phyloP scores from a whole-genome alignment of 2,888 invertebrate species.

The Cheilosia urbana region DNA sequence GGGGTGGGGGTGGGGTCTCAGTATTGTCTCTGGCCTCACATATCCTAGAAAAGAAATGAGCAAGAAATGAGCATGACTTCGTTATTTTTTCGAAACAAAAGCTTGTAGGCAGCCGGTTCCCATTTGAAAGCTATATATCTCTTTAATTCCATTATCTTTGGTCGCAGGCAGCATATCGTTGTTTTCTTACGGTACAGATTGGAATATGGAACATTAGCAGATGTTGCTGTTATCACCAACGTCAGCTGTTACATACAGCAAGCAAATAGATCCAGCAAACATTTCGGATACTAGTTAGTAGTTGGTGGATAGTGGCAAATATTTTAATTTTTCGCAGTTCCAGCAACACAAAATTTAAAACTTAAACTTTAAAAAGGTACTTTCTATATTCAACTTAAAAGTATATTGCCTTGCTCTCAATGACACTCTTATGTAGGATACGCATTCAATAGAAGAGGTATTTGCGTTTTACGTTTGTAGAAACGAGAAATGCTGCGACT shows the following conservation, averaged over 20 bases:
- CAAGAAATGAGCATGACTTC: too few species aligned
- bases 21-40: too few species aligned
- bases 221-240: neutral
- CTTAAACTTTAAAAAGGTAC: neutral
- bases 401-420: too few species aligned
- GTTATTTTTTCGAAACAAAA: too few species aligned
- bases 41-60: too few species aligned
- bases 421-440: neutral
- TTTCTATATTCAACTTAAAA: neutral
- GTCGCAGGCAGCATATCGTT: too few species aligned
- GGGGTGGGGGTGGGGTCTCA: too few species aligned
- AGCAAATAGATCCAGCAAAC: neutral
- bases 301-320: neutral
- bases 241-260: neutral
- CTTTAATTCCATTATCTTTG: too few species aligned
- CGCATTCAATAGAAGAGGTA: too few species aligned
- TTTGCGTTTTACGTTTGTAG: neutral
- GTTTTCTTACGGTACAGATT: neutral
- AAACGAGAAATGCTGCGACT: slow-evolving; percentile 12
- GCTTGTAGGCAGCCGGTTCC: too few species aligned
- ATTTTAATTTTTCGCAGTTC: neutral
- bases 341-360: neutral
- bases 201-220: neutral
- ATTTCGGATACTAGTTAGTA: neutral
- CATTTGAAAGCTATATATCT: too few species aligned